Evolutionary conservation across 2,797 vertebrate species (phyloP).

Genomic region (Acanthurus leucopareius): DNA sequence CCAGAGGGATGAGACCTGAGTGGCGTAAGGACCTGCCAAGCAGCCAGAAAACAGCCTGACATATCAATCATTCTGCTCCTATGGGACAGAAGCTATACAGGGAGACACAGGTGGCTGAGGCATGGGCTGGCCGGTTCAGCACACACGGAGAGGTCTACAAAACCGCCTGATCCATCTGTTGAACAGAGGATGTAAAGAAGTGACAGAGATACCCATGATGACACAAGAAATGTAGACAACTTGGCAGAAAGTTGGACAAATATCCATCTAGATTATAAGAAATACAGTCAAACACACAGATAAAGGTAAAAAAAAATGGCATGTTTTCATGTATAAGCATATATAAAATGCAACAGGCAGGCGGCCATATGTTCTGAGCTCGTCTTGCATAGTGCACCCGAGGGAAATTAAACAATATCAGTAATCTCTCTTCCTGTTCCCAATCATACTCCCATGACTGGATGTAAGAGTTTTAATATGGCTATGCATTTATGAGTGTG

Average conservation of each 20-base stretch:
- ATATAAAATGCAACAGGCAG: slow-evolving; percentile 57
- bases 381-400: slow-evolving; percentile 64
- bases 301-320: slow-evolving; percentile 36
- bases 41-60: slow-evolving; percentile 73
- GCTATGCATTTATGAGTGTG: slow-evolving; percentile 56
- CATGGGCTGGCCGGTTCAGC: slow-evolving; percentile 56
- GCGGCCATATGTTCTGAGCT: slow-evolving; percentile 65
- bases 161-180: slow-evolving; percentile 33
- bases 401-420: slow-evolving; percentile 82
- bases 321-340: slow-evolving; percentile 25
- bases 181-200: slow-evolving; percentile 31
- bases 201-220: slow-evolving; percentile 15
- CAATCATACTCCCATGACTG: slow-evolving; percentile 76
- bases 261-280: slow-evolving; percentile 14
- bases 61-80: slow-evolving; percentile 74
- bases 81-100: slow-evolving; percentile 53
- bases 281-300: slow-evolving; percentile 27
- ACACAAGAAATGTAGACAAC: background rate
- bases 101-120: slow-evolving; percentile 72
- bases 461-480: slow-evolving; percentile 74
- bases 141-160: slow-evolving; percentile 48
- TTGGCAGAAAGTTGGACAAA: background rate
- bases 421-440: slow-evolving; percentile 74
- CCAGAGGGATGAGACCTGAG: slow-evolving; percentile 62
- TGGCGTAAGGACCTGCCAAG: slow-evolving; percentile 52